These are phyloP conservation scores for Vespertilio murinus DNA, from an alignment of 2,797 vertebrate genomes.

Conservation along the genomic window DNA sequence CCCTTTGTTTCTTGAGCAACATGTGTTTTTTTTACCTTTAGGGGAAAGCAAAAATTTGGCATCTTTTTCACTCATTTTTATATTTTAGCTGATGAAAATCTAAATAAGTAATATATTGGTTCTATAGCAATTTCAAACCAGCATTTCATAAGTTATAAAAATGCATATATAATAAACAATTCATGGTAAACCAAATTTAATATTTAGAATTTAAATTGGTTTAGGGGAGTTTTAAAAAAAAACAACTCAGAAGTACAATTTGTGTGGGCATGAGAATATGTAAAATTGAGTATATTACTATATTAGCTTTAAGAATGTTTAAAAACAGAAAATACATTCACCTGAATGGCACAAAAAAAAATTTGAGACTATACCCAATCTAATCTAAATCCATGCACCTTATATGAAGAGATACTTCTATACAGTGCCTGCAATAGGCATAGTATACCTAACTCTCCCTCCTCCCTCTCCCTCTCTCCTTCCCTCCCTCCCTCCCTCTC, in stretches of 20 bases:
- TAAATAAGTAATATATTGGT: not conserved
- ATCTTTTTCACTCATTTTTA: not conserved
- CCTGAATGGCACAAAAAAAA: not conserved
- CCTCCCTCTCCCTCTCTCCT: too few relatives aligned
- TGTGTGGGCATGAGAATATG: not conserved
- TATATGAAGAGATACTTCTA: not conserved
- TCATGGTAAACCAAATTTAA: not conserved
- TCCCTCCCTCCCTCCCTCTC: too few relatives aligned
- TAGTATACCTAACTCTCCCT: not conserved
- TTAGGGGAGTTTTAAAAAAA: slow-evolving; percentile 6
- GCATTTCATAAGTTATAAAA: not conserved
- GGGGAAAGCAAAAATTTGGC: not conserved
- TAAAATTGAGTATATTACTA: not conserved
- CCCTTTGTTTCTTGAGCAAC: not conserved
- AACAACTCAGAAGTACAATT: not conserved
- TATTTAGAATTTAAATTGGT: not conserved
- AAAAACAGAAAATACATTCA: not conserved
- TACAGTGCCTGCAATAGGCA: too few relatives aligned
- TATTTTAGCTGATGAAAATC: not conserved
- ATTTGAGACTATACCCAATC: not conserved
- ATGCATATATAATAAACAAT: not conserved
- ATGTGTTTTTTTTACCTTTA: not conserved
- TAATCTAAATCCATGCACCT: not conserved
- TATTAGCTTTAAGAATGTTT: not conserved
- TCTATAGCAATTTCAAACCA: not conserved